Evolutionary conservation across 2,797 vertebrate genomes (phyloP), one percentile per base, ranked within the genome.

Genomic region (Sebastes hubbsi): DNA sequence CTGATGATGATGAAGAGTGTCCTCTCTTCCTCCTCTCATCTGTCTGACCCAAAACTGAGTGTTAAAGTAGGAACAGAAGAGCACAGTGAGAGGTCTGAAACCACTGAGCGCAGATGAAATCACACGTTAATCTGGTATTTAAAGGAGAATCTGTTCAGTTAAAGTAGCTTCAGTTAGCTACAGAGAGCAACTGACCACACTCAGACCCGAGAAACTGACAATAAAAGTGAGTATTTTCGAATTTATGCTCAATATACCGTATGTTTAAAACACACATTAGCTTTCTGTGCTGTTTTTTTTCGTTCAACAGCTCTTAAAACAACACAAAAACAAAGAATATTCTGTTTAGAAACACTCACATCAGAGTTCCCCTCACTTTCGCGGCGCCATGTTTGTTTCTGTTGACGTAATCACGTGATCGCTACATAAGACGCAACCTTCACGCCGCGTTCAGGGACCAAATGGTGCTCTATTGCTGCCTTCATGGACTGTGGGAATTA

Each of bases 331-430:
- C 0, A 14, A 42, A 55, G 1, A 46, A 7, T 22, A 36, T 13
- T 30, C 12, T 29, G 63, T 16, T 42, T 24, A 24, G 20, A 80
- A 75, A 61, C 65, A 87, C 84, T 89, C 74, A 89, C 88, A 11
- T 25, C 8, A 30, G 42, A 80, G 3, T 72, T 88, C 42, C 11
- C 55, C 8, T 82, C 76, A 88, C 61, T 91, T 92, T 93, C 90
- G 88, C 88, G 89, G 89, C 89, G 92, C 93, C 93, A 94, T 94
- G 82, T 92, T 93, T 94, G 87, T 93, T 90, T 93, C 89, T 25
- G 46, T 32, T 8, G 3, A n/a, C 63, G 68, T 9, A 5, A 3
- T 84, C 76, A 92, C 86, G 90, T 90, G 86, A 90, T 30, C 14
- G 0, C 0, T 4, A 86, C 89, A 89, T 82, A 16, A 34, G 2